Percentiles rank a stretch among this genome's conserved stretches.
Evolutionary conservation across 2,113 vertebrate genomes (phyloP).

Genomic region (Peromyscus polionotus): DNA sequence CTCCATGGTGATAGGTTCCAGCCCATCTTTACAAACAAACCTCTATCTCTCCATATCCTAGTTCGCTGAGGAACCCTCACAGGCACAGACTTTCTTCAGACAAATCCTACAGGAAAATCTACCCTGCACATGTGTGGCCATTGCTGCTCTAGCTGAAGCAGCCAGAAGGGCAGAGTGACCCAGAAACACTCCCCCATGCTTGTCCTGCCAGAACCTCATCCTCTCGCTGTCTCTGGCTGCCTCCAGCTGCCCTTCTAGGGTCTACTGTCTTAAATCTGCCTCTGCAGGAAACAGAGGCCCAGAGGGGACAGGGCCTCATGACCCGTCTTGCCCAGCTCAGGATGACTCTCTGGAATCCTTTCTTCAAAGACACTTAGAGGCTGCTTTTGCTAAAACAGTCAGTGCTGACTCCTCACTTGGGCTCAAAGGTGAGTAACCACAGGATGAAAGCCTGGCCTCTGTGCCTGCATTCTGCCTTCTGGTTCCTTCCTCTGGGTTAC

Average conservation of each 20-base stretch:
- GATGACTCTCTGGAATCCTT: neutral
- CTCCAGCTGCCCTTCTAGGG: neutral
- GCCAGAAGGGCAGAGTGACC: neutral
- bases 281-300: too few species aligned
- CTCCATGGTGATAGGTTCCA: rapidly evolving
- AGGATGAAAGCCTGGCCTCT: neutral
- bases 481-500: neutral
- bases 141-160: neutral
- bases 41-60: too few species aligned
- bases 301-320: neutral
- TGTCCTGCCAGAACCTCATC: neutral
- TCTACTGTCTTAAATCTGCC: neutral
- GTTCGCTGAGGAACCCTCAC: neutral
- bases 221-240: neutral
- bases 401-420: neutral
- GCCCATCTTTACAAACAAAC: neutral
- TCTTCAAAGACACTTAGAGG: neutral
- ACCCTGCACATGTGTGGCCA: rapidly evolving
- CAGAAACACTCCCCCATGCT: neutral
- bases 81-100: neutral
- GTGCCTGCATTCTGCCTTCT: too few species aligned
- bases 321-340: too few species aligned
- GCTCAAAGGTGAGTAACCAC: neutral
- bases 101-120: neutral
- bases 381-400: neutral